Base-by-base conservation (phyloP, 2,797 vertebrate genomes). In the Coregonus ussuriensis region DNA sequence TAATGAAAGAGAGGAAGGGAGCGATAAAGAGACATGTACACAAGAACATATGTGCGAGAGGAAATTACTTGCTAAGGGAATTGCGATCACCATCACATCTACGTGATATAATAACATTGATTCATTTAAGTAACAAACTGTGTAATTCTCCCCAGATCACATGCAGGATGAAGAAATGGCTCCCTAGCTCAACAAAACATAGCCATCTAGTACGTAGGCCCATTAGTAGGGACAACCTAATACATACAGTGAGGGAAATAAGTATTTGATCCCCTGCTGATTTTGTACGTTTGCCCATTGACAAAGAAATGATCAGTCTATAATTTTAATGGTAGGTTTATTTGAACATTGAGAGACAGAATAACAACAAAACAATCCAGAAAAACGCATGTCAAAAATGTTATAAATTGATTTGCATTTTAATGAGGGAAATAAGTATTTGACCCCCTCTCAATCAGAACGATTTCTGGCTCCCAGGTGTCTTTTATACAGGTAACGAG, bases 41-140 rank as follows among this genome's bases (percentile, higher is more conserved):
- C 82, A 16, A 14, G 52, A 52, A 77, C 56, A 56, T 83, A 87
- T 85, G 87, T 89, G 82, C 77, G 84, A 87, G 33, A 7, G 83
- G 77, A 89, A 89, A 91, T 90, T 88, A 92, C 91, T 93, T 92
- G 89, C 86, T 83, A 33, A 73, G 87, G 88, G 90, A 92, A 90
- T 91, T 90, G 82, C 53, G 81, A 93, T 90, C 86, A 77, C 82
- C 86, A 90, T 91, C 87, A 74, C 79, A 76, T 83, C 75, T 81
- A 63, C 84, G 82, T 87, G 83, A 84, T 89, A 88, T 81, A 81
- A 81, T 76, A 78, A 72, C 71, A 76, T 70, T 5, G 47, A 83
- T 82, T 85, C 76, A 88, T 90, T 91, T 83, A 81, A 74, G 85
- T 81, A 88, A 86, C 81, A 91, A 87, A 85, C 59, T 3, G 25